phyloP scores from a whole-genome alignment of 2,113 vertebrate species.

The Apteryx owenii region DNA sequence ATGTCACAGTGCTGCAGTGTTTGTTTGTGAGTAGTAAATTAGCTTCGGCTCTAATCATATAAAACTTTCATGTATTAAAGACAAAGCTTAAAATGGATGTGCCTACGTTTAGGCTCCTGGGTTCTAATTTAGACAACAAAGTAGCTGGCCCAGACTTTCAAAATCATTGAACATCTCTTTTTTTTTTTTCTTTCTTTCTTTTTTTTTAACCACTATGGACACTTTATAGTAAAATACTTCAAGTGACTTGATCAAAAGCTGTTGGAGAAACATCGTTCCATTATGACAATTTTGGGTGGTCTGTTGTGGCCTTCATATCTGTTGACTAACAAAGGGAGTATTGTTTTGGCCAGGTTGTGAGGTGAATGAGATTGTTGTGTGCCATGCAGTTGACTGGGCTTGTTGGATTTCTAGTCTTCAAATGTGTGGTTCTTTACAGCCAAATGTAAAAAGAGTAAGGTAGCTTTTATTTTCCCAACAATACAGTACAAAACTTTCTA shows the following conservation, averaged over 20 bases:
- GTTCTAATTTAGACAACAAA: neutral
- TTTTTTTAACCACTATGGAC: fast-evolving
- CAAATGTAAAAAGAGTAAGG: neutral
- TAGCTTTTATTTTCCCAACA: neutral
- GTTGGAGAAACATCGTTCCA: neutral
- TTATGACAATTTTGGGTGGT: neutral
- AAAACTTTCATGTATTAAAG: neutral
- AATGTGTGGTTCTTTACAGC: neutral
- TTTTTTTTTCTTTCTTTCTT: neutral
- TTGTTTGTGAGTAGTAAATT: neutral
- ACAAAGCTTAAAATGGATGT: neutral
- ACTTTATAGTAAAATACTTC: neutral
- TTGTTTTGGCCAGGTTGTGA: neutral
- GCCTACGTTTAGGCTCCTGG: neutral
- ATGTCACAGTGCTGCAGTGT: neutral
- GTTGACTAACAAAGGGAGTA: neutral
- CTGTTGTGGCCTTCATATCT: neutral
- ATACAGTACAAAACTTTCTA: neutral
- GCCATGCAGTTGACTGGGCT: neutral
- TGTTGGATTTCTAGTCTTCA: neutral
- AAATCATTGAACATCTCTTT: neutral
- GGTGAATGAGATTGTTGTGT: neutral
- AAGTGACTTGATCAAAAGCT: neutral
- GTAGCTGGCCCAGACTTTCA: neutral
- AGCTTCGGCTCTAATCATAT: neutral